These are phyloP conservation scores for Stomatorhinus walkeri DNA, from an alignment of 2,797 vertebrate species.

Conservation along the genomic window DNA sequence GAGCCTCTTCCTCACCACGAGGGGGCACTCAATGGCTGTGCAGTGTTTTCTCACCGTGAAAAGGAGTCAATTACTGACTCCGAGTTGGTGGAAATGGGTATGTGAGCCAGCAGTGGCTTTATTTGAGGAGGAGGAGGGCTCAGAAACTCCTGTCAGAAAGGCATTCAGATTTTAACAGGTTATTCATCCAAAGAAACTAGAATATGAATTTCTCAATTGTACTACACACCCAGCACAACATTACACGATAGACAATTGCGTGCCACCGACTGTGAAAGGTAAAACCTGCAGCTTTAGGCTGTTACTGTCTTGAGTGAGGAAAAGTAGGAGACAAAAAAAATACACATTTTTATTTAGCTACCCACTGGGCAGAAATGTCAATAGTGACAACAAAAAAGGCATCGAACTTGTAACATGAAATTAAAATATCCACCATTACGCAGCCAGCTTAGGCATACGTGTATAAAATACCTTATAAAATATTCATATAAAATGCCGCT, in stretches of 20 bases:
- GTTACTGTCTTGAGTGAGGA: not conserved
- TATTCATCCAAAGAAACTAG: not conserved
- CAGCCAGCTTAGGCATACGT: not conserved
- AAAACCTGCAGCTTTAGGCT: not conserved
- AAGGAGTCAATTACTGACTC: slow-evolving; percentile 68
- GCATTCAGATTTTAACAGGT: not conserved
- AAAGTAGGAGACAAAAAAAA: not conserved
- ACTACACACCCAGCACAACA: not conserved
- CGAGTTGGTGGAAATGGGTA: slow-evolving; percentile 77
- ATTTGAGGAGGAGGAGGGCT: not conserved
- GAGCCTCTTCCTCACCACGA: slow-evolving; percentile 54
- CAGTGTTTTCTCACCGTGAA: slow-evolving; percentile 38
- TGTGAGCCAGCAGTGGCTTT: slow-evolving; percentile 18
- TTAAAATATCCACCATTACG: not conserved
- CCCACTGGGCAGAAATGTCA: not conserved
- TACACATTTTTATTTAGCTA: not conserved
- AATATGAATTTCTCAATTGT: not conserved
- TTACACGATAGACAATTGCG: not conserved
- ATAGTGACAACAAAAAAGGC: not conserved
- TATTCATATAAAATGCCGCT: not conserved
- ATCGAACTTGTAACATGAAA: not conserved
- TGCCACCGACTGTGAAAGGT: not conserved
- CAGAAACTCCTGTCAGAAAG: not conserved
- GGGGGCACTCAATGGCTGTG: slow-evolving; percentile 35
- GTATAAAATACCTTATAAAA: not conserved